Evolutionary conservation across 2,797 vertebrate genomes (phyloP).

Genomic region (Selene dorsalis): DNA sequence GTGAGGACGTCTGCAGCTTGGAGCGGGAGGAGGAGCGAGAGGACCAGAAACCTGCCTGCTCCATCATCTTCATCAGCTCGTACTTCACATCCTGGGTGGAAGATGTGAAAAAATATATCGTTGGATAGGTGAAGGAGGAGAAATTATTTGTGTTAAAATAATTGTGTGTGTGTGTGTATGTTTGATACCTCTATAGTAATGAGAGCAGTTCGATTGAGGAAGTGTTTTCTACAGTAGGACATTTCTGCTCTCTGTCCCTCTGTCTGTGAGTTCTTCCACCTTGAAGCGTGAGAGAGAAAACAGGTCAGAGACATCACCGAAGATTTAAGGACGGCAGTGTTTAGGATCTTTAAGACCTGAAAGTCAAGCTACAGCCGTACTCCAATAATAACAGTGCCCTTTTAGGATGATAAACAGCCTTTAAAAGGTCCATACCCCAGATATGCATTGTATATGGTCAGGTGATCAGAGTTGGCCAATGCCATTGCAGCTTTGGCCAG

Average conservation of each 20-base stretch:
- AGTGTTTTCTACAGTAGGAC: conserved; percentile 91
- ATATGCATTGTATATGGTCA: conserved; percentile 95
- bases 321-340: not conserved
- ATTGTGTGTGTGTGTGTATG: not conserved
- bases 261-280: conserved; percentile 89
- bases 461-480: conserved; percentile 92
- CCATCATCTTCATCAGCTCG: conserved; percentile 93
- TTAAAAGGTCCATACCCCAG: conserved; percentile 84
- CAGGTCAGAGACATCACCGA: not conserved
- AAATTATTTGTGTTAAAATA: not conserved
- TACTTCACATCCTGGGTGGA: conserved; percentile 90
- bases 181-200: conserved; percentile 91
- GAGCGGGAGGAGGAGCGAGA: conserved; percentile 52
- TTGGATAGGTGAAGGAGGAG: not conserved
- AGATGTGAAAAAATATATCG: not conserved
- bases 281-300: conserved; percentile 57
- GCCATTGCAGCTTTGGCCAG: conserved; percentile 92
- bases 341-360: too few species aligned
- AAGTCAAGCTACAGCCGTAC: too few species aligned
- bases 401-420: not conserved
- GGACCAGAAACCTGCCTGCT: conserved; percentile 89
- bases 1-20: conserved; percentile 48
- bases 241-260: conserved; percentile 90
- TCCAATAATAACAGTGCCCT: too few species aligned
- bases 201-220: conserved; percentile 93